Conservation (phyloP, 2,888 invertebrate genomes). For the Napeogenes inachia region DNA sequence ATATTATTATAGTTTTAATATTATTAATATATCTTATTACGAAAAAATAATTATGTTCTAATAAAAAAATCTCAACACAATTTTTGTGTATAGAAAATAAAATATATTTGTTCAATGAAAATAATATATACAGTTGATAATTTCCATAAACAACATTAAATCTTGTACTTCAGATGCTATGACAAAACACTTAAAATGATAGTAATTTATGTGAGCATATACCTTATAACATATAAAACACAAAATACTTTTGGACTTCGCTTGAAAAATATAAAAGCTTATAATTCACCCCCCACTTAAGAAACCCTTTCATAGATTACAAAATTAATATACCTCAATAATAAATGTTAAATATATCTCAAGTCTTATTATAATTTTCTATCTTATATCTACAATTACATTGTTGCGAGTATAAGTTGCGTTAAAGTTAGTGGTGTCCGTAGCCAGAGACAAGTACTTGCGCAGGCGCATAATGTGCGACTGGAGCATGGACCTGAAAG, state of each 20-base stretch:
- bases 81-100: too few relatives aligned
- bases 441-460: slow-evolving; percentile 58
- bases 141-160: slow-evolving; percentile 22
- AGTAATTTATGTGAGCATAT: not conserved
- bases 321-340: not conserved
- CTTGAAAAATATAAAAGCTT: not conserved
- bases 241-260: slow-evolving; percentile 10
- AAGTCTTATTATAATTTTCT: not conserved
- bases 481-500: slow-evolving; percentile 45
- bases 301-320: too few relatives aligned
- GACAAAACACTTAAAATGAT: slow-evolving; percentile 28
- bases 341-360: not conserved
- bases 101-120: not conserved
- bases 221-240: slow-evolving; percentile 8
- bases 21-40: too few relatives aligned
- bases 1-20: too few relatives aligned
- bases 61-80: not conserved
- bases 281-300: not conserved
- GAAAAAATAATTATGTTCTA: not conserved
- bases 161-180: slow-evolving; percentile 59
- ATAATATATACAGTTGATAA: slow-evolving; percentile 6
- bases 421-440: slow-evolving; percentile 35
- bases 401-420: slow-evolving; percentile 1
- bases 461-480: slow-evolving; percentile 60
- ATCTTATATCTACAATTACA: not conserved